These are phyloP conservation scores for Eunapius fragilis DNA, from an alignment of 37 sponge, comb jelly and placozoan genomes.

Conservation along the genomic window DNA sequence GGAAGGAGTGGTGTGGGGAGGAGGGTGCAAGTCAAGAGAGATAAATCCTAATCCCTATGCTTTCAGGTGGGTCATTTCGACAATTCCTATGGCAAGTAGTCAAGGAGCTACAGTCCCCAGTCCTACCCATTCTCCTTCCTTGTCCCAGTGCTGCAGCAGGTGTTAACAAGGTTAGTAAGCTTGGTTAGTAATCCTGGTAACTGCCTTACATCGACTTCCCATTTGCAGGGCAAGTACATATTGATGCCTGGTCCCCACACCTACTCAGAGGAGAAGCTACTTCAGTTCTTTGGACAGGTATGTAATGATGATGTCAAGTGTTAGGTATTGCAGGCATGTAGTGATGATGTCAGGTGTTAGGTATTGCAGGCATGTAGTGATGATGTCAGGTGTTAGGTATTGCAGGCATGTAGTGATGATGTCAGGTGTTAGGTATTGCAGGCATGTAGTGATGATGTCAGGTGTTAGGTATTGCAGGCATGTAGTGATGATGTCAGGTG, in stretches of 20 bases:
- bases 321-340: too few relatives aligned
- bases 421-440: too few relatives aligned
- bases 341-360: too few relatives aligned
- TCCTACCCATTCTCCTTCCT: conserved; percentile 80
- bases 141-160: conserved; percentile 93
- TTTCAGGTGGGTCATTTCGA: conserved; percentile 90
- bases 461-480: too few relatives aligned
- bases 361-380: too few relatives aligned
- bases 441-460: too few relatives aligned
- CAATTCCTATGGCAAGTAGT: conserved; percentile 95
- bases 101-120: conserved; percentile 83
- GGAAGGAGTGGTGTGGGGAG: conserved; percentile 25
- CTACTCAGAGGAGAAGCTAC: conserved; percentile 89
- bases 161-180: conserved; percentile 68
- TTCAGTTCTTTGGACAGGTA: conserved; percentile 94
- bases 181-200: not conserved
- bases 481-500: too few relatives aligned
- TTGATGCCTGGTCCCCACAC: conserved; percentile 83
- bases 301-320: too few relatives aligned
- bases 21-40: not conserved
- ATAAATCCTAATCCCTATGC: not conserved
- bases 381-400: too few relatives aligned
- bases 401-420: too few relatives aligned
- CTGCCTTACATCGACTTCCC: not conserved
- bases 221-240: conserved; percentile 78